These are phyloP conservation scores for Huso huso DNA, from an alignment of 2,797 vertebrate species.

Conservation along the genomic window DNA sequence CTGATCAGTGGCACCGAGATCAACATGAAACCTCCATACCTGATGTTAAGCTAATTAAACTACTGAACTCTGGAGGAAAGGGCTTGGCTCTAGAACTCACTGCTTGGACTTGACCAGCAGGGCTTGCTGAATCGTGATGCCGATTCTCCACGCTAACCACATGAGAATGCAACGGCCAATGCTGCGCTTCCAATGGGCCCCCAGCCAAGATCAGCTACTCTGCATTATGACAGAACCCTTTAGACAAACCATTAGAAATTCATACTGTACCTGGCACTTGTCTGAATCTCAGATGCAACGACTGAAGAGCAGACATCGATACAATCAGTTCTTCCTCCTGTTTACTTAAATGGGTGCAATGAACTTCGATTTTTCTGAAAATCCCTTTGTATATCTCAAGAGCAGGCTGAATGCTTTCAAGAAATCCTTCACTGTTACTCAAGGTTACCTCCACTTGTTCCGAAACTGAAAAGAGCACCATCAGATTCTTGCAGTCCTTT, in stretches of 20 bases:
- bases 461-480: background rate
- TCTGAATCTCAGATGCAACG: background rate
- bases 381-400: background rate
- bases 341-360: background rate
- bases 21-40: too few relatives aligned
- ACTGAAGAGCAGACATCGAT: background rate
- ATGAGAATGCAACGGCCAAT: background rate
- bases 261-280: background rate
- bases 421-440: background rate
- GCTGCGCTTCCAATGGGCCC: too few relatives aligned
- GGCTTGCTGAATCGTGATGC: too few relatives aligned
- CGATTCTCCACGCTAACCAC: background rate
- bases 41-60: background rate
- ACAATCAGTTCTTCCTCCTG: background rate
- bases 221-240: background rate
- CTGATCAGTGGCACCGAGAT: too few relatives aligned
- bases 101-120: background rate
- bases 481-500: background rate
- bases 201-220: too few relatives aligned
- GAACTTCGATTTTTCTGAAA: background rate
- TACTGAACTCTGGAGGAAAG: background rate
- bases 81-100: background rate
- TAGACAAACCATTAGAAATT: background rate
- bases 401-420: background rate
- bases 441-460: background rate